A percentile compares a stretch with the other conserved stretches of the same genome.
phyloP scores from a whole-genome alignment of 2,888 invertebrate species.

The Microplitis manilae region DNA sequence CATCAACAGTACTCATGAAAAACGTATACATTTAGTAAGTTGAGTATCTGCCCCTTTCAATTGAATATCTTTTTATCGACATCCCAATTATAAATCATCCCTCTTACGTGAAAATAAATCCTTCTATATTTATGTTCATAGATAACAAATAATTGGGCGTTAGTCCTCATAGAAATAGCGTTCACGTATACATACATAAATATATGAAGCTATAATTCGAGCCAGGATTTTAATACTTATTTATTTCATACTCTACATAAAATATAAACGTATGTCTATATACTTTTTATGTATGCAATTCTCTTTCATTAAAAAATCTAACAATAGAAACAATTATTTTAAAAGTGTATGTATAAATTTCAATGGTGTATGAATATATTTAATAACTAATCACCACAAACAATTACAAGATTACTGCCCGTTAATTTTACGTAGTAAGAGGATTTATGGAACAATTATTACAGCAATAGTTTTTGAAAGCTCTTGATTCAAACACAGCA shows the following conservation, averaged over 20 bases:
- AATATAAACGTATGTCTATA: too few relatives aligned
- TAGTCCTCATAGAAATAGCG: slow-evolving; percentile 9
- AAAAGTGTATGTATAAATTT: too few relatives aligned
- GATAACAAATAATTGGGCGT: slow-evolving; percentile 31
- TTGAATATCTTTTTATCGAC: slow-evolving; percentile 15
- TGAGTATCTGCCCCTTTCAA: slow-evolving; percentile 22
- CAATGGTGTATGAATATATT: background rate
- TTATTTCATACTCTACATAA: too few relatives aligned
- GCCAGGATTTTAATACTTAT: too few relatives aligned
- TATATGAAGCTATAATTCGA: background rate
- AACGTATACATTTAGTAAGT: slow-evolving; percentile 22
- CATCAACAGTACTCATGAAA: background rate
- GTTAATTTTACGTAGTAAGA: background rate
- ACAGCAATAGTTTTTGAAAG: background rate
- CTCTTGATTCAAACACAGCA: background rate
- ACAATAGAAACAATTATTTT: too few relatives aligned
- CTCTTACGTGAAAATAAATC: slow-evolving; percentile 8
- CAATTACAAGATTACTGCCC: background rate
- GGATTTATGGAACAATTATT: background rate
- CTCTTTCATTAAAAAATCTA: slow-evolving; percentile 38
- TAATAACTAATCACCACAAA: background rate
- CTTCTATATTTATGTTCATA: slow-evolving; percentile 4
- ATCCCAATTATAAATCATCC: slow-evolving; percentile 27
- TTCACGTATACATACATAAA: slow-evolving; percentile 31
- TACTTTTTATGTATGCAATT: slow-evolving; percentile 5